Evolutionary conservation across 2,797 vertebrate species (phyloP).

Genomic region (Sylvilagus floridanus): DNA sequence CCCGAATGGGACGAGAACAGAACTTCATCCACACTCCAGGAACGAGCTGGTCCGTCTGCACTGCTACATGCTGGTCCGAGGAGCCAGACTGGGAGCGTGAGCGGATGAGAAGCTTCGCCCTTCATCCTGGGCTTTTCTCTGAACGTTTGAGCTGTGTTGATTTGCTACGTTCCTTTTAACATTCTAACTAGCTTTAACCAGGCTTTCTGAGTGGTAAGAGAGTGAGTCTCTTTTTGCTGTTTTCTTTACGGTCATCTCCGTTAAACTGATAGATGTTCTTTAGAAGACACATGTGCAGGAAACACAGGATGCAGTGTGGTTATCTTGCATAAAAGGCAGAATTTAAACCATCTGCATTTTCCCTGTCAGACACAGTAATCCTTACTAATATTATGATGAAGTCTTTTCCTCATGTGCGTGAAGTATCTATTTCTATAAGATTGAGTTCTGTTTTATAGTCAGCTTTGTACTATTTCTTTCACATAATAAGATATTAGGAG

Average conservation of each 20-base stretch:
- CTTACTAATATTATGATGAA: background rate
- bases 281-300: background rate
- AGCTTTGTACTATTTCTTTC: conserved; percentile 17
- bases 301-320: background rate
- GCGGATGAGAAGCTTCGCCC: background rate
- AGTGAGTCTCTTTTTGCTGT: background rate
- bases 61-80: background rate
- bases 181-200: background rate
- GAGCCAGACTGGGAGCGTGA: background rate
- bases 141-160: background rate
- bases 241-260: conserved; percentile 13
- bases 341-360: background rate
- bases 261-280: background rate
- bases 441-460: background rate
- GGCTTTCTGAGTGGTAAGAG: conserved; percentile 18
- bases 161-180: background rate
- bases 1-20: background rate
- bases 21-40: background rate
- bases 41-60: background rate
- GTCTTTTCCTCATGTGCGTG: background rate
- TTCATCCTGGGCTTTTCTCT: background rate
- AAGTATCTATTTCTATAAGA: conserved; percentile 50
- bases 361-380: background rate
- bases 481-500: background rate
- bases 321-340: background rate